Conservation (phyloP, 1,140 invertebrate genomes). For the Patella vulgata region DNA sequence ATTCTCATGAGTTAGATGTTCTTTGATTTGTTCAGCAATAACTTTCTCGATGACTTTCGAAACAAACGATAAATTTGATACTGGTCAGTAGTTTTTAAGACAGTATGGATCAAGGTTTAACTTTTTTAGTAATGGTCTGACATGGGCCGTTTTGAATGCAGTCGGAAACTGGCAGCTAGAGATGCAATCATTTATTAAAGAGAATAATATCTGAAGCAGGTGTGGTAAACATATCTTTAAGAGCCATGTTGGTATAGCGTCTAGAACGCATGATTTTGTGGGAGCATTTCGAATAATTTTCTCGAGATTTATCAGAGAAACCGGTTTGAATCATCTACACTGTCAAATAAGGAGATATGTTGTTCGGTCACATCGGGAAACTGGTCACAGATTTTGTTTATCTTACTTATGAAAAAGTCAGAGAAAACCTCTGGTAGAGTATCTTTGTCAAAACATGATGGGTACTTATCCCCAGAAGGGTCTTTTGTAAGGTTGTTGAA, state of each 20-base stretch:
- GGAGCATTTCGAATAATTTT: too few species aligned
- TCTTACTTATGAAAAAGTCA: too few species aligned
- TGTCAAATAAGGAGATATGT: too few species aligned
- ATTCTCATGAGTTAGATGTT: conserved; percentile 10
- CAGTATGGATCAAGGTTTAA: conserved; percentile 20
- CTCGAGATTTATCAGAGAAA: too few species aligned
- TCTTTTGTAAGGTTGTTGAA: too few species aligned
- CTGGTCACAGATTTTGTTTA: too few species aligned
- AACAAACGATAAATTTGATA: conserved; percentile 27
- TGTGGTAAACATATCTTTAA: conserved; percentile 17
- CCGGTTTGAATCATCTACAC: too few species aligned
- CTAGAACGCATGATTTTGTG: conserved; percentile 20
- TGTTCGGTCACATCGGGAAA: too few species aligned
- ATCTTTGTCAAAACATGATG: too few species aligned
- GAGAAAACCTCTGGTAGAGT: too few species aligned
- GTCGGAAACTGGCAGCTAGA: conserved; percentile 5
- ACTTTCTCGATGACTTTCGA: conserved; percentile 29
- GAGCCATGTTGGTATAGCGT: conserved; percentile 21
- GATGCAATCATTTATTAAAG: conserved; percentile 15
- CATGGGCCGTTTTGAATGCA: conserved; percentile 21
- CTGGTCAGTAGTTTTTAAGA: conserved; percentile 28
- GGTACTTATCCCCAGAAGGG: too few species aligned
- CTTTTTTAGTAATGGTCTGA: conserved; percentile 37
- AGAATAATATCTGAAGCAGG: conserved; percentile 12
- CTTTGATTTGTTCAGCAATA: conserved; percentile 5